A percentile compares a stretch with the other conserved stretches of the same genome.
Conservation (phyloP, 1,140 invertebrate genomes). For the Oscheius sp. region DNA sequence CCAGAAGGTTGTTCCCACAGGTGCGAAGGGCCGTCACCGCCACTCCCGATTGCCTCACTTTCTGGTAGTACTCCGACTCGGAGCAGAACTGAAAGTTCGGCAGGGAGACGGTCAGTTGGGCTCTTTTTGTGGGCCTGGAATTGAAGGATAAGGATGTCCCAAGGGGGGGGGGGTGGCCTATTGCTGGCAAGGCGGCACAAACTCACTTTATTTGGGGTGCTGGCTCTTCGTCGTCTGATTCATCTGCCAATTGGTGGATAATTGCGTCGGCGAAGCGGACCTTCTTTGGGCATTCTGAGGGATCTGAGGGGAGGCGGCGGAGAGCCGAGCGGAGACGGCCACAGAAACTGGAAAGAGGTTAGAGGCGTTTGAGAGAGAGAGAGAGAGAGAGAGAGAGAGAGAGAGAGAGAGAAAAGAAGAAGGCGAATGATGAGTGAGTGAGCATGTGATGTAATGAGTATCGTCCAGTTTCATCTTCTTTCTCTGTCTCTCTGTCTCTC, state of each 20-base stretch:
- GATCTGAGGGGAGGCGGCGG: not conserved
- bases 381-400: no score
- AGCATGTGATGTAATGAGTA: no score
- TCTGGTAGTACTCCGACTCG: not conserved
- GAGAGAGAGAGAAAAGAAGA: not conserved
- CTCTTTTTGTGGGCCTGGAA: not conserved
- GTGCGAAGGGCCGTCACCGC: not conserved
- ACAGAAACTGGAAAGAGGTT: no score
- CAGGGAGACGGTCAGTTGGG: not conserved
- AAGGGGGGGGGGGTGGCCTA: not conserved
- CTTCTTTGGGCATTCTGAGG: not conserved
- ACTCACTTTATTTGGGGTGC: not conserved
- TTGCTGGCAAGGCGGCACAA: not conserved
- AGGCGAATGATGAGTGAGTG: not conserved
- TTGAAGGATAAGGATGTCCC: not conserved
- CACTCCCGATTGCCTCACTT: not conserved
- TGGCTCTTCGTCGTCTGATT: not conserved
- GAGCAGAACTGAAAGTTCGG: not conserved
- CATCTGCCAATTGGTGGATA: not conserved
- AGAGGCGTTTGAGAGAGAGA: no score
- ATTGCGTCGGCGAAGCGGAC: not conserved
- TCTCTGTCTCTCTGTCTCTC: no score
- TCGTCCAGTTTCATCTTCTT: no score
- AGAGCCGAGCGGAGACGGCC: not conserved
- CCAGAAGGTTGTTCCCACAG: not conserved